These are phyloP conservation scores for Eolophus roseicapilla DNA, from an alignment of 2,113 vertebrate species.

Conservation along the genomic window DNA sequence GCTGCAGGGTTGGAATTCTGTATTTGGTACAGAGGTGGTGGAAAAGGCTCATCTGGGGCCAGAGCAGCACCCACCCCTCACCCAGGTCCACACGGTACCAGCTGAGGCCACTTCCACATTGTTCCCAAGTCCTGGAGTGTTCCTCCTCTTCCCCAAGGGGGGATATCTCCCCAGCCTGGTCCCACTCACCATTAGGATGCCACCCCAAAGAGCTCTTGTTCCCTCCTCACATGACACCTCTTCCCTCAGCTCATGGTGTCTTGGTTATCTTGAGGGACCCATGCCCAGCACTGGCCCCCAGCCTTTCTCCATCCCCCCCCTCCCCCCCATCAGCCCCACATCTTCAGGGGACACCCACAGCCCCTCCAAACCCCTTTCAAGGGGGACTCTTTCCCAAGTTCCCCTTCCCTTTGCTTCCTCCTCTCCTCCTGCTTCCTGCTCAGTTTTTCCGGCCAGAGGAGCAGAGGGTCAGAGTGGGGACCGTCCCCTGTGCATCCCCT, in stretches of 20 bases:
- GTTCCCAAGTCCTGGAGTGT: neutral
- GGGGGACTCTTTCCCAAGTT: neutral
- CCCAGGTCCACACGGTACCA: neutral
- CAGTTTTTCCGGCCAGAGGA: neutral
- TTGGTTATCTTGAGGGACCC: neutral
- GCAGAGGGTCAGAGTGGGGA: neutral
- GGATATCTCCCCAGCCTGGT: neutral
- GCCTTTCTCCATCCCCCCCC: neutral
- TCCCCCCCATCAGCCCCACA: neutral
- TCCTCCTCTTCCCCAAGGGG: neutral
- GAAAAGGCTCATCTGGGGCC: neutral
- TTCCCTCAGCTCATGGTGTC: neutral
- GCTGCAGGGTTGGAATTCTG: neutral
- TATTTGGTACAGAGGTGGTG: neutral
- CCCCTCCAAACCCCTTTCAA: neutral
- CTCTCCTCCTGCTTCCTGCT: neutral
- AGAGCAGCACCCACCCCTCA: neutral
- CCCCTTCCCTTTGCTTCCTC: neutral
- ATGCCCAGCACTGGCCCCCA: neutral
- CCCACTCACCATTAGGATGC: accelerated
- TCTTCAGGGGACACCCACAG: neutral
- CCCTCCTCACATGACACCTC: neutral
- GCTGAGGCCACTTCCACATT: neutral
- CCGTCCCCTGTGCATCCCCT: accelerated
- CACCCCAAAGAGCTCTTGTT: neutral